Percentiles rank a stretch among this genome's conserved stretches.
These are phyloP conservation scores for Hemitrygon akajei DNA, from an alignment of 2,797 vertebrate genomes.

Conservation along the genomic window DNA sequence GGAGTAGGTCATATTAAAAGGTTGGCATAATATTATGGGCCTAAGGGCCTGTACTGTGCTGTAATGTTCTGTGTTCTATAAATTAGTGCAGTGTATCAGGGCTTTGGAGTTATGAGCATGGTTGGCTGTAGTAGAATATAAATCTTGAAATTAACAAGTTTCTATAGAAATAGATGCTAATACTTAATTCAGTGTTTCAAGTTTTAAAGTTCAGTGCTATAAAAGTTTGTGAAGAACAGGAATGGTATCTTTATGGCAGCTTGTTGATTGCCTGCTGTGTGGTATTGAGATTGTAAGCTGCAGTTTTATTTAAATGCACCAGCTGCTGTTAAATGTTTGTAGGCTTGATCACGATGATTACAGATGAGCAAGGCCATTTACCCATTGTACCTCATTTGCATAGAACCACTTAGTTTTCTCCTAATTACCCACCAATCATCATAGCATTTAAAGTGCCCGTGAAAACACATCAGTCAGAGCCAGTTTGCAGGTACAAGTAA, in stretches of 20 bases:
- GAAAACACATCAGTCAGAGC: neutral
- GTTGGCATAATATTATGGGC: no score
- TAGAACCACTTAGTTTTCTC: neutral
- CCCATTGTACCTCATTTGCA: neutral
- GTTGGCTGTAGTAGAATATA: no score
- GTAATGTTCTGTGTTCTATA: no score
- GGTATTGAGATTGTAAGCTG: neutral
- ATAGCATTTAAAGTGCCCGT: neutral
- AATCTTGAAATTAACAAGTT: neutral
- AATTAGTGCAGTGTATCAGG: no score
- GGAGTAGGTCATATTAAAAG: no score
- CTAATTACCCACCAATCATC: neutral
- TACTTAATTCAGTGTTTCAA: neutral
- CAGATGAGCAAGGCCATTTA: slow-evolving; percentile 10
- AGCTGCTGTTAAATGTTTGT: slow-evolving; percentile 6
- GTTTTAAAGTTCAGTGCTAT: neutral
- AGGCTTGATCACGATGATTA: neutral
- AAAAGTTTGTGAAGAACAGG: neutral
- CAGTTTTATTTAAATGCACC: neutral
- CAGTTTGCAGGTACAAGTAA: neutral
- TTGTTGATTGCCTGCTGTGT: neutral
- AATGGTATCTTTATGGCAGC: neutral
- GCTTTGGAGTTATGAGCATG: neutral
- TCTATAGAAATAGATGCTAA: neutral
- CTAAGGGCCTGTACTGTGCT: no score